Evolutionary conservation across 1,140 invertebrate genomes (phyloP), one percentile per base, ranked within the genome.

Genomic region (Tyrophagus putrescentiae): DNA sequence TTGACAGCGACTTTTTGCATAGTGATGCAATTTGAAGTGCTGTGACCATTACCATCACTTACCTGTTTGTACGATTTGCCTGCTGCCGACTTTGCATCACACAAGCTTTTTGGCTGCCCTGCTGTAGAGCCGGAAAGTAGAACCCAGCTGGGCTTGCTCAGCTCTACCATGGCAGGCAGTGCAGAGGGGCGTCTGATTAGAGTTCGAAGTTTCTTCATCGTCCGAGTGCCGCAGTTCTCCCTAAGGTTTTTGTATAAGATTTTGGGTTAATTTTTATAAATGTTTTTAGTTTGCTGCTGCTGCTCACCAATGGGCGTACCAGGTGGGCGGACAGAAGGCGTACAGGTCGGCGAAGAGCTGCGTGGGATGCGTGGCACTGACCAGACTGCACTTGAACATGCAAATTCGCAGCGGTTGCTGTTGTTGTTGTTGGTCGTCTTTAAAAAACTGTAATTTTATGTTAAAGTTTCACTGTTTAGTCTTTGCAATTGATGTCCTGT

Each of bases 151-250:
- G 83, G 82, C 63, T 84, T 80, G 0, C 82, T 80, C 4, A 84
- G 81, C 33, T 83, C 81, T 2, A 85, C 78, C 52, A 82, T 79
- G 23, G 80, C 77, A 1, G 84, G 82, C 1, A 87, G 69, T 68
- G 85, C 85, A 60, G 84, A 82, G 0, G 85, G 85, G 25, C 83
- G 72, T 27, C 80, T 78, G 39, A 84, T 84, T 41, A 84, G 77
- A 41, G 79, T 77, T 21, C 84, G 70, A 5, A 85, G 74, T 0
- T 79, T 78, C 69, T 85, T 85, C 0, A 85, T 82, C 0, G 82
- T 82, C 57, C 80, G 75, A 27, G 81, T 80, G 61, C 85, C 82
- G 67, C 86, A 90, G 68, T 88, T 88, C 72, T 87, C 84, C 78
- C 76, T 78, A 64, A 27, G 70, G 66, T 50, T 34, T 31, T 32